These are phyloP conservation scores for Poecilus cupreus DNA, from an alignment of 2,888 invertebrate species.

Conservation along the genomic window DNA sequence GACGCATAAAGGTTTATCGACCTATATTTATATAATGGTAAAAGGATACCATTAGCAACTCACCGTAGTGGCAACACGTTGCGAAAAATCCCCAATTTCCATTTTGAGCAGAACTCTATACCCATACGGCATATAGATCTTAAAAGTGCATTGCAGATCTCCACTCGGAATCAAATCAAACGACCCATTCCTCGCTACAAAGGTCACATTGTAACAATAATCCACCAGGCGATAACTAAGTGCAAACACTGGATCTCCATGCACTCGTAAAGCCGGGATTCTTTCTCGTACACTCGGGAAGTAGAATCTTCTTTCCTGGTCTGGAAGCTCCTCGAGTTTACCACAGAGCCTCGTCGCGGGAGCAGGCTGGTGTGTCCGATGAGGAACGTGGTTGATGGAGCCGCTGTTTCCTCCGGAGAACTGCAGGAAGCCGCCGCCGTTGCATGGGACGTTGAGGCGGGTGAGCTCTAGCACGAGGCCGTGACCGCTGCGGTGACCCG, in stretches of 20 bases:
- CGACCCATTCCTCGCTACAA: constrained; percentile 79
- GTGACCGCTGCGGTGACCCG: constrained; percentile 70
- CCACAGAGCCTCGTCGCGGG: constrained; percentile 76
- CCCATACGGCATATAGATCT: constrained; percentile 82
- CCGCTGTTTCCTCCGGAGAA: constrained; percentile 71
- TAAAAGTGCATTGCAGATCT: constrained; percentile 80
- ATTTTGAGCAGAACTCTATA: constrained; percentile 80
- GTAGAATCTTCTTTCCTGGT: constrained; percentile 77
- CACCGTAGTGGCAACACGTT: constrained; percentile 52
- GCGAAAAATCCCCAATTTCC: constrained; percentile 74
- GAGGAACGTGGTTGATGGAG: constrained; percentile 52
- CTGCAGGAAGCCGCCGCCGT: constrained; percentile 76
- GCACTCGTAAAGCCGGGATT: constrained; percentile 75
- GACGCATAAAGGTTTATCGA: no score
- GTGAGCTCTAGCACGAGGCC: constrained; percentile 80
- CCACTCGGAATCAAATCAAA: constrained; percentile 79
- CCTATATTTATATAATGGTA: no score
- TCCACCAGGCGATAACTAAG: constrained; percentile 81
- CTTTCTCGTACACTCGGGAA: constrained; percentile 73
- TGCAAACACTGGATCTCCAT: constrained; percentile 80
- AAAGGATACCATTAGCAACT: no score
- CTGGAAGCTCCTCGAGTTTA: constrained; percentile 81
- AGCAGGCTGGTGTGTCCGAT: constrained; percentile 10
- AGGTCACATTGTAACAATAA: constrained; percentile 82
- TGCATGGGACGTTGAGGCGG: constrained; percentile 82